These are phyloP conservation scores for Aurelia sp. DNA, from an alignment of 30 jellyfish, hydroid and myxozoan genomes.

Conservation along the genomic window DNA sequence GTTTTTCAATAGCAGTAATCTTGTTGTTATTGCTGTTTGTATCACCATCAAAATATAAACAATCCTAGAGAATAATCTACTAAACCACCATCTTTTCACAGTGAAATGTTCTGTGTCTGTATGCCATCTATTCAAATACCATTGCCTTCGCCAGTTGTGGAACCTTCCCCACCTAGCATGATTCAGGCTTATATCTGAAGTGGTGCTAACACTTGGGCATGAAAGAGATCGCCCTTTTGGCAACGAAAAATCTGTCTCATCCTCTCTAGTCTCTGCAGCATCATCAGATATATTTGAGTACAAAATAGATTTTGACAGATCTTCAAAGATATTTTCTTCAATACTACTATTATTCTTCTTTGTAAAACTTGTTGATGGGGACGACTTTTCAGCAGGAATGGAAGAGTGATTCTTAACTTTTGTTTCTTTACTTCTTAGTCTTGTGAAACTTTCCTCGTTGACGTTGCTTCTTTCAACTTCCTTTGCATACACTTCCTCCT, in stretches of 20 bases:
- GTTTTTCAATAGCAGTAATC: too few species aligned
- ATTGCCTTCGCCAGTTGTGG: conserved; percentile 70
- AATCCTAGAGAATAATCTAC: not conserved
- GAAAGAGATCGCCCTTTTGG: conserved; percentile 19
- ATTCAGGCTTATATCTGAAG: conserved; percentile 10
- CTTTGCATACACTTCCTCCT: not conserved
- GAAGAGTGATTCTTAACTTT: not conserved
- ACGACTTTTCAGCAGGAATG: not conserved
- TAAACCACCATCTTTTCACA: conserved; percentile 21
- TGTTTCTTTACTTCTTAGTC: not conserved
- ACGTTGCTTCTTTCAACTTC: not conserved
- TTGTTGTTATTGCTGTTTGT: too few species aligned
- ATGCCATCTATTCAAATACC: conserved; percentile 71
- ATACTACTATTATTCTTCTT: not conserved
- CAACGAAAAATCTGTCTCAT: not conserved
- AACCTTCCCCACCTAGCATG: conserved; percentile 70
- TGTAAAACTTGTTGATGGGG: not conserved
- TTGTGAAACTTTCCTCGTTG: not conserved
- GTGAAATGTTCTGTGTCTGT: too few species aligned
- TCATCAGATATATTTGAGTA: conserved; percentile 34
- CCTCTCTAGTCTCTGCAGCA: conserved; percentile 10
- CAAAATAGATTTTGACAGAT: conserved; percentile 47
- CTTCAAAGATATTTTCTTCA: conserved; percentile 59
- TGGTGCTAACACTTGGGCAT: not conserved
- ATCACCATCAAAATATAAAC: too few species aligned